phyloP scores from a whole-genome alignment of 2,888 invertebrate species.

The Trissonchulus sp. region DNA sequence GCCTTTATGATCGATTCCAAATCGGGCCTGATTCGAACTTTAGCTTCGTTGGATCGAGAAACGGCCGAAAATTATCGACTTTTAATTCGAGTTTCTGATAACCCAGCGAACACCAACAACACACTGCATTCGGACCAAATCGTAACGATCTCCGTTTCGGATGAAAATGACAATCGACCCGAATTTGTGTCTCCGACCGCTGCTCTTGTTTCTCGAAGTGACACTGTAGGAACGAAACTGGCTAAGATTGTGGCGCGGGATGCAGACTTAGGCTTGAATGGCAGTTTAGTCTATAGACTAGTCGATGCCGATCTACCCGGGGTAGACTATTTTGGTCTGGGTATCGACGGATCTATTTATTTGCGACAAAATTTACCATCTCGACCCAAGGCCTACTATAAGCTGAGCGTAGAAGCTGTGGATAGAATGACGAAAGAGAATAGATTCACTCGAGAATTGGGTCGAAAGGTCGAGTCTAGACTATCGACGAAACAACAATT shows the following conservation, averaged over 20 bases:
- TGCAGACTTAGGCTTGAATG: slow-evolving; percentile 59
- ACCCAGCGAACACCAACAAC: slow-evolving; percentile 69
- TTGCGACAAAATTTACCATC: not conserved
- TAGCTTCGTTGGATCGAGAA: slow-evolving; percentile 79
- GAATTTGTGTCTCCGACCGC: slow-evolving; percentile 62
- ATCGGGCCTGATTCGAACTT: slow-evolving; percentile 78
- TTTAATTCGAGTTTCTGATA: slow-evolving; percentile 81
- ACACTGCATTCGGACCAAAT: slow-evolving; percentile 80
- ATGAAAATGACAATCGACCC: slow-evolving; percentile 86
- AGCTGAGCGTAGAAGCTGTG: not conserved
- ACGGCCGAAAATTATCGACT: slow-evolving; percentile 78
- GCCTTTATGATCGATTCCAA: slow-evolving; percentile 78
- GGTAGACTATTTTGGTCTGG: not conserved
- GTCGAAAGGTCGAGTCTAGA: not conserved
- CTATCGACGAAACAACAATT: not conserved
- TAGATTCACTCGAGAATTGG: not conserved
- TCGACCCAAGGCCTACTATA: not conserved
- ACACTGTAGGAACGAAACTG: slow-evolving; percentile 64
- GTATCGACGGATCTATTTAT: not conserved
- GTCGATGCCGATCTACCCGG: slow-evolving; percentile 45
- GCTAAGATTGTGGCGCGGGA: slow-evolving; percentile 81
- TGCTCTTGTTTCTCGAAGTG: slow-evolving; percentile 39
- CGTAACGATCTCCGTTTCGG: slow-evolving; percentile 84
- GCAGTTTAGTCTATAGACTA: slow-evolving; percentile 61
- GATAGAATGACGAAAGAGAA: not conserved